Conservation (phyloP, 2,797 vertebrate genomes). For the Acanthurus lineatus region DNA sequence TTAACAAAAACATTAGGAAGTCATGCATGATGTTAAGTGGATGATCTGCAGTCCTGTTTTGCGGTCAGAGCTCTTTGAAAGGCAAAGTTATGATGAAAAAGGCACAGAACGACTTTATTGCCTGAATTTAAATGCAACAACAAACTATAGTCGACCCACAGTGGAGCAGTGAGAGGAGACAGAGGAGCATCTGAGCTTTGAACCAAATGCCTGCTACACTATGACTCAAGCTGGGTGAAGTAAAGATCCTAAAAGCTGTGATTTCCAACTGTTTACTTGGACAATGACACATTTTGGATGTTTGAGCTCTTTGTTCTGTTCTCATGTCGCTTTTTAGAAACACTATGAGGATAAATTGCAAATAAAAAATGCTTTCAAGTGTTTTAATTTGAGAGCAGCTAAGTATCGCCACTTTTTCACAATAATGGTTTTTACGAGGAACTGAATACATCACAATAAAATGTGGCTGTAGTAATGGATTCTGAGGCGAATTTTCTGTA, state of each 20-base stretch:
- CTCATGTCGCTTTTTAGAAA: not conserved
- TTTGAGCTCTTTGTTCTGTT: not conserved
- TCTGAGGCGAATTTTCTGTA: not conserved
- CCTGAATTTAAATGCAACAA: not conserved
- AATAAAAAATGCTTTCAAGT: not conserved
- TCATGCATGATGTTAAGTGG: slow-evolving; percentile 34
- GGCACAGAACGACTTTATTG: not conserved
- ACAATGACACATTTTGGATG: slow-evolving; percentile 1
- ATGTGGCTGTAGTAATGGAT: not conserved
- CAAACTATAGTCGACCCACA: not conserved
- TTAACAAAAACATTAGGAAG: not conserved
- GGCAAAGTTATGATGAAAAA: slow-evolving; percentile 38
- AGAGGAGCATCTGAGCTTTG: not conserved
- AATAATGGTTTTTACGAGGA: not conserved
- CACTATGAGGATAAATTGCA: not conserved
- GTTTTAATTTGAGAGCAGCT: slow-evolving; percentile 8
- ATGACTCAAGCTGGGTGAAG: not conserved
- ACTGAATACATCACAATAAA: not conserved
- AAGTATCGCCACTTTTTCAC: not conserved
- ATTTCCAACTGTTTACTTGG: not conserved
- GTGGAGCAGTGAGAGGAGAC: not conserved
- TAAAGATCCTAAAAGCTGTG: too few species aligned
- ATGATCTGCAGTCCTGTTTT: slow-evolving; percentile 58
- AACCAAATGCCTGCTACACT: not conserved
- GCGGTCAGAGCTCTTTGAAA: slow-evolving; percentile 56